Conservation (phyloP, 2,113 vertebrate species). For the Dendrocopos noguchii region DNA sequence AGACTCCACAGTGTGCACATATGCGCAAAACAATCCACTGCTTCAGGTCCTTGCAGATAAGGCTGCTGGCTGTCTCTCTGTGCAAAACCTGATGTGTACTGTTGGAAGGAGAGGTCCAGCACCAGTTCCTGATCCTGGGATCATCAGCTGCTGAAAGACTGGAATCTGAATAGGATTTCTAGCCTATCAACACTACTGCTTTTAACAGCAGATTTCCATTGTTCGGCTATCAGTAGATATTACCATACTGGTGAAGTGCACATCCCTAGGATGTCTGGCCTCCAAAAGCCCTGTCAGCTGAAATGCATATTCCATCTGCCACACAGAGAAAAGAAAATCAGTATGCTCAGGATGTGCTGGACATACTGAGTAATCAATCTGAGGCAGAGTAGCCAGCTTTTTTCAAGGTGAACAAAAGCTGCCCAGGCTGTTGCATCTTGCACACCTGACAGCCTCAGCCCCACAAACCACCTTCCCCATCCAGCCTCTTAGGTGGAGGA, state of each 20-base stretch:
- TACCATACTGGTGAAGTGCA: fast-evolving
- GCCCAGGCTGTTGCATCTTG: not conserved
- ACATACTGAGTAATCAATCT: not conserved
- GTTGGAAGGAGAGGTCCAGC: not conserved
- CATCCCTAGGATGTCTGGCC: not conserved
- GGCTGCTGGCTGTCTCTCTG: not conserved
- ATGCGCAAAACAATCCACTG: not conserved
- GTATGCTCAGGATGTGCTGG: not conserved
- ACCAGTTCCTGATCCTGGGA: not conserved
- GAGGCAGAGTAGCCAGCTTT: not conserved
- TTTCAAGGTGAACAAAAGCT: not conserved
- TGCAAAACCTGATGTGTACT: not conserved
- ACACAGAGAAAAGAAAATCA: not conserved
- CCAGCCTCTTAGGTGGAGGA: not conserved
- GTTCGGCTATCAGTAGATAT: not conserved
- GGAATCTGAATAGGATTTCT: not conserved
- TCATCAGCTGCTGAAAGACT: not conserved
- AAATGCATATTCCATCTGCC: not conserved
- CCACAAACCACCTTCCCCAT: not conserved
- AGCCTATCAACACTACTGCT: not conserved
- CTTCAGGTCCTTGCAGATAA: not conserved
- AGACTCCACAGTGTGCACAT: fast-evolving
- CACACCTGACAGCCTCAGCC: not conserved
- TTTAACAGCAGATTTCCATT: not conserved
- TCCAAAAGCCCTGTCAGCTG: not conserved